Evolutionary conservation across 2,888 invertebrate genomes (phyloP).

Genomic region (Lycocerus yunnanus): DNA sequence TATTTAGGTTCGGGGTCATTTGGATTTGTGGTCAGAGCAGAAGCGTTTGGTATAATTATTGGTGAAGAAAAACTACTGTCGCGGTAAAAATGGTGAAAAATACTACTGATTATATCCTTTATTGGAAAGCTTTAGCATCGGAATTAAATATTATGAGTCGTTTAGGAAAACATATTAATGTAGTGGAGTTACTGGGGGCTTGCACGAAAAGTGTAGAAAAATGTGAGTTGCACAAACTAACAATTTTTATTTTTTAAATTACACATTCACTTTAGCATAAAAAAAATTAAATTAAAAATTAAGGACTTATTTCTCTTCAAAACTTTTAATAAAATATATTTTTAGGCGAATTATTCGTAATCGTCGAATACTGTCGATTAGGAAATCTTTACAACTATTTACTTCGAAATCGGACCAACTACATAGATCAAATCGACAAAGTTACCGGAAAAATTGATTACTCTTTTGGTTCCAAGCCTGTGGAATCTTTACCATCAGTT

Average conservation of each 20-base stretch:
- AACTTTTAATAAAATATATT: too few species aligned
- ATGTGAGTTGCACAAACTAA: conserved; percentile 68
- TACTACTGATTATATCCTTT: conserved; percentile 80
- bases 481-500: too few species aligned
- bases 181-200: conserved; percentile 93
- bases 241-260: too few species aligned
- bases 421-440: background rate
- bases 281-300: too few species aligned
- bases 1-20: conserved; percentile 94
- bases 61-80: conserved; percentile 78
- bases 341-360: background rate
- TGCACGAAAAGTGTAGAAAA: conserved; percentile 89
- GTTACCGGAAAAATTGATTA: background rate
- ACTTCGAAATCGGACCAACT: background rate
- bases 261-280: too few species aligned
- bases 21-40: conserved; percentile 88
- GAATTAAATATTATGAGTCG: conserved; percentile 97
- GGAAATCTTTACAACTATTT: background rate
- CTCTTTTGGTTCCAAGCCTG: too few species aligned
- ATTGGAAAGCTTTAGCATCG: conserved; percentile 85
- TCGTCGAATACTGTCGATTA: background rate
- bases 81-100: conserved; percentile 96
- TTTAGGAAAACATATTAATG: conserved; percentile 91
- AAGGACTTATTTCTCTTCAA: too few species aligned
- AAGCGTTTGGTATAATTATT: conserved; percentile 77